Conservation (phyloP, 2,888 invertebrate species). For the Vandiemenella viatica region DNA sequence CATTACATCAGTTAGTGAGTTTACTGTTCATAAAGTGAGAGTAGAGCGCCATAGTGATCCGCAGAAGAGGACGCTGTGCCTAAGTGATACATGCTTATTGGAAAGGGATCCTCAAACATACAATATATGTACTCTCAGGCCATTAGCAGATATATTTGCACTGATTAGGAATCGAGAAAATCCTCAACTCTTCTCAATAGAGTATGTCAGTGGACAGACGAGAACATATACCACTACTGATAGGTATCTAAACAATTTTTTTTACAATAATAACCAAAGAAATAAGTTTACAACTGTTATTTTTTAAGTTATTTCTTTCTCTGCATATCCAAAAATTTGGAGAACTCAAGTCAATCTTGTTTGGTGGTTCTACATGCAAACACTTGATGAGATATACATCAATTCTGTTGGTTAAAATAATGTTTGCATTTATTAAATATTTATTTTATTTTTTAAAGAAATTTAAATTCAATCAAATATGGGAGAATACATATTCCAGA, state of each 20-base stretch:
- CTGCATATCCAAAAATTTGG: no score
- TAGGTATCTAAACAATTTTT: constrained; percentile 36
- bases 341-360: no score
- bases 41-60: constrained; percentile 69
- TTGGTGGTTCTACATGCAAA: no score
- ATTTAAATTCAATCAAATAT: no score
- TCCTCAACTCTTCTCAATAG: constrained; percentile 85
- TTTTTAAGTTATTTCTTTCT: constrained; percentile 3
- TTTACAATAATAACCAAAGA: neutral
- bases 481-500: no score
- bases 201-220: constrained; percentile 82
- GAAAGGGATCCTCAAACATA: constrained; percentile 97
- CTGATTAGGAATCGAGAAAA: constrained; percentile 78
- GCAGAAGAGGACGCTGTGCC: constrained; percentile 74
- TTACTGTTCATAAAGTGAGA: constrained; percentile 82
- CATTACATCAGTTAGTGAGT: constrained; percentile 92
- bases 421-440: no score
- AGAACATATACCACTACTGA: constrained; percentile 85
- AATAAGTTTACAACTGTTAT: no score
- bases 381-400: no score
- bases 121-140: constrained; percentile 74
- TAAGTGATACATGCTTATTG: constrained; percentile 87
- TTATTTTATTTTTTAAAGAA: no score
- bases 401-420: no score
- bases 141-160: constrained; percentile 74